Conservation (phyloP, 2,797 vertebrate genomes). For the Amphiprion clarkii region DNA sequence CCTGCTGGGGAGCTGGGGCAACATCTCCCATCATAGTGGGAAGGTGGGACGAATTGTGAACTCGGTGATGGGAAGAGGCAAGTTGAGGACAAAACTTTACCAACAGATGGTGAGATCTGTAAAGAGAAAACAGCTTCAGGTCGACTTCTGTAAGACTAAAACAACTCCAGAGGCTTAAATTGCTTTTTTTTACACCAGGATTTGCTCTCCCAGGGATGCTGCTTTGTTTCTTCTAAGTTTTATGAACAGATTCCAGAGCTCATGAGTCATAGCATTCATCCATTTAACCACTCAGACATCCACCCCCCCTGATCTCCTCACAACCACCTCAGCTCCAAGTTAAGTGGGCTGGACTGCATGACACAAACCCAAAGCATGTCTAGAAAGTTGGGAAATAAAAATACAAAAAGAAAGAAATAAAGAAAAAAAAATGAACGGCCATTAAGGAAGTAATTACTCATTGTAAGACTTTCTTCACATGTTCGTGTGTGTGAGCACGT, state of each 20-base stretch:
- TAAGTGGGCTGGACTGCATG: not conserved
- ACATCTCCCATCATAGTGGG: slow-evolving; percentile 64
- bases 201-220: slow-evolving; percentile 26
- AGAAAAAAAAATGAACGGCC: slow-evolving; percentile 1
- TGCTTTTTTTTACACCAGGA: slow-evolving; percentile 24
- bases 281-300: slow-evolving; percentile 44
- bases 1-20: slow-evolving; percentile 38
- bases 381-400: slow-evolving; percentile 23
- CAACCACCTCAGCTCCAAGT: not conserved
- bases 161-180: slow-evolving; percentile 1
- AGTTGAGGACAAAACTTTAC: slow-evolving; percentile 3
- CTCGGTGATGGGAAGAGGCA: not conserved
- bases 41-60: not conserved
- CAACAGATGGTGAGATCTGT: slow-evolving; percentile 43
- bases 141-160: not conserved
- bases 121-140: slow-evolving; percentile 27
- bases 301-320: not conserved
- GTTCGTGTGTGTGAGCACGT: not conserved
- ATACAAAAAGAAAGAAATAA: slow-evolving; percentile 1
- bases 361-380: not conserved
- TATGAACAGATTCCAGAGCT: slow-evolving; percentile 62
- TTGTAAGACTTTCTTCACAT: not conserved
- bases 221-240: slow-evolving; percentile 57
- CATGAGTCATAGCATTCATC: slow-evolving; percentile 62
- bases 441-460: slow-evolving; percentile 51